These are phyloP conservation scores for Carassius carassius DNA, from an alignment of 2,113 vertebrate species.

Conservation along the genomic window DNA sequence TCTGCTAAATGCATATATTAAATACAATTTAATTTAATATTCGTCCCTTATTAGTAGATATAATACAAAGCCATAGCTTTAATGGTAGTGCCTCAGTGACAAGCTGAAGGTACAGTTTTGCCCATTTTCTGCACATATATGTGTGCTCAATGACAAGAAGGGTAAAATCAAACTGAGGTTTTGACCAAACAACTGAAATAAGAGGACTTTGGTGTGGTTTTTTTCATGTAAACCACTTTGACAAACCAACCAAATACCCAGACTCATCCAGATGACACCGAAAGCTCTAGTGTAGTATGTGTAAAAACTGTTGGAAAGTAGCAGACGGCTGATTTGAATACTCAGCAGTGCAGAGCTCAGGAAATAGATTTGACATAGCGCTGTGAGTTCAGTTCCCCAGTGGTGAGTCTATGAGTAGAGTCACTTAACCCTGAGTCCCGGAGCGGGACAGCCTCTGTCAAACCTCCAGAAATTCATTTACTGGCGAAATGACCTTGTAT, in stretches of 20 bases:
- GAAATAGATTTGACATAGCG: conserved; percentile 12
- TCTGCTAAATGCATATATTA: too few relatives aligned
- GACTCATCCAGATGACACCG: not conserved
- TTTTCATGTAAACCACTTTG: not conserved
- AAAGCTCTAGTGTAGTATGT: not conserved
- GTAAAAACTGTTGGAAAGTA: not conserved
- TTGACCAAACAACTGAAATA: not conserved
- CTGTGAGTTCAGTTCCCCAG: conserved; percentile 13
- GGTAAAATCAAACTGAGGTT: not conserved
- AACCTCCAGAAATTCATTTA: not conserved
- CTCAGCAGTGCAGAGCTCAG: not conserved
- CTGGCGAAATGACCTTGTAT: not conserved
- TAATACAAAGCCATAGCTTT: too few relatives aligned
- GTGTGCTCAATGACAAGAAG: too few relatives aligned
- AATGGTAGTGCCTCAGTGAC: too few relatives aligned
- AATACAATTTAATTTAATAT: too few relatives aligned
- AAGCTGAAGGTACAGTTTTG: not conserved
- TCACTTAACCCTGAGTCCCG: conserved; percentile 12
- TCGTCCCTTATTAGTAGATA: too few relatives aligned
- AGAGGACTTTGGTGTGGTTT: not conserved
- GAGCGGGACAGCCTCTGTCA: not conserved
- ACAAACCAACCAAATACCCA: not conserved
- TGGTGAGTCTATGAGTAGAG: conserved; percentile 3
- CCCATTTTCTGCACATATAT: not conserved
- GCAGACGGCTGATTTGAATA: not conserved